Conservation (phyloP, 2,797 vertebrate species). For the Hafferia zeledoni region DNA sequence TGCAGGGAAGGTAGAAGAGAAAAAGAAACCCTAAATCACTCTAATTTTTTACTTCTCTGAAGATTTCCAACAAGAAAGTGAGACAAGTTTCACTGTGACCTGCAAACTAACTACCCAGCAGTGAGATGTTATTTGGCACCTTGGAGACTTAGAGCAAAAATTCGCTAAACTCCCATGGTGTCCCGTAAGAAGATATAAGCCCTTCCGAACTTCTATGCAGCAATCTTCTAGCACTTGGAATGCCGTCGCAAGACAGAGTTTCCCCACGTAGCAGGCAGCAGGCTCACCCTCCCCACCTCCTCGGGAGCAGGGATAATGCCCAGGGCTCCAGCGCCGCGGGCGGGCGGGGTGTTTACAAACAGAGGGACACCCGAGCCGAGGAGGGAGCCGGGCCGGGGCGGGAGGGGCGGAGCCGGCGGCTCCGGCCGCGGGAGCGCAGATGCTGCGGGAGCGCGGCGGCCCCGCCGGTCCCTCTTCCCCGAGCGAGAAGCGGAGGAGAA, state of each 20-base stretch:
- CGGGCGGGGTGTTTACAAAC: not conserved
- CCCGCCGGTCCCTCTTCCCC: not conserved
- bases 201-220: not conserved
- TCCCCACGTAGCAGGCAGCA: fast-evolving
- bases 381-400: not conserved
- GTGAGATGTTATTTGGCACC: not conserved
- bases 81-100: not conserved
- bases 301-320: not conserved
- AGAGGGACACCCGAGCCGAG: not conserved
- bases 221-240: not conserved
- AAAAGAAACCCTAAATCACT: not conserved
- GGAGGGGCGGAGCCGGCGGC: not conserved
- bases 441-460: not conserved
- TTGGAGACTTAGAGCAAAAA: not conserved
- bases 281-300: fast-evolving
- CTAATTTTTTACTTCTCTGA: not conserved
- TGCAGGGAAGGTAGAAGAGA: not conserved
- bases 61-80: not conserved
- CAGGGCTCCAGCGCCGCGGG: not conserved
- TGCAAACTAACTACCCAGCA: not conserved
- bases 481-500: not conserved
- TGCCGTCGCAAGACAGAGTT: fast-evolving
- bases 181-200: fast-evolving
- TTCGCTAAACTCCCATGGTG: not conserved
- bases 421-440: not conserved